A percentile compares a stretch with the other conserved stretches of the same genome.
These are phyloP conservation scores for Unio delphinus DNA, from an alignment of 2,888 invertebrate species.

Conservation along the genomic window DNA sequence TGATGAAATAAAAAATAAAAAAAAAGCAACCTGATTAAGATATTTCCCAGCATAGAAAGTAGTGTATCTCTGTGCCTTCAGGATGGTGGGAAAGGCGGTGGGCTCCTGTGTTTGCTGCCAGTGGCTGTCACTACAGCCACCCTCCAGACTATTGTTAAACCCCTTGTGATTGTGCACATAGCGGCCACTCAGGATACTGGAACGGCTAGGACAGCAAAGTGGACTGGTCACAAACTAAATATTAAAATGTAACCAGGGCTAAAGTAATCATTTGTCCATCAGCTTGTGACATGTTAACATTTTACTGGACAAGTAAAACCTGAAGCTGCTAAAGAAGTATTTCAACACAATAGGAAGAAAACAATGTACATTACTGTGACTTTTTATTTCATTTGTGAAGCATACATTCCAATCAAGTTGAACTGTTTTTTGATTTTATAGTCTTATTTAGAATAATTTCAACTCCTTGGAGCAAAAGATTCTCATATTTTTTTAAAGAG, in stretches of 20 bases:
- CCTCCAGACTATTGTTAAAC: conserved; percentile 83
- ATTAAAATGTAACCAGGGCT: conserved; percentile 1
- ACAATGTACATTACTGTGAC: too few relatives aligned
- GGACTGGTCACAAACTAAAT: conserved; percentile 87
- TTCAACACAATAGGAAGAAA: too few relatives aligned
- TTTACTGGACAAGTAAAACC: too few relatives aligned
- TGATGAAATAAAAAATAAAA: conserved; percentile 6
- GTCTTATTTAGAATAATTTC: too few relatives aligned
- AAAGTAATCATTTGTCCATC: not conserved
- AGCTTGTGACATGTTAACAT: too few relatives aligned
- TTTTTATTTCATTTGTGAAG: too few relatives aligned
- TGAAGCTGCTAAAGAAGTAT: too few relatives aligned
- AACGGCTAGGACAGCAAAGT: conserved; percentile 92
- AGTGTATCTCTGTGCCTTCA: conserved; percentile 80
- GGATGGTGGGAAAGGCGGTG: conserved; percentile 79
- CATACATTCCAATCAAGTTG: too few relatives aligned
- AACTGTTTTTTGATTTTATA: too few relatives aligned
- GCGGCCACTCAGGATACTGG: conserved; percentile 86
- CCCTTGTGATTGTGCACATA: conserved; percentile 88
- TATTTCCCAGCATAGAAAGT: conserved; percentile 97
- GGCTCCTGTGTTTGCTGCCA: conserved; percentile 82
- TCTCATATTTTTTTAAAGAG: too few relatives aligned
- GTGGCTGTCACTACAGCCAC: conserved; percentile 81
- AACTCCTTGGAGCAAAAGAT: too few relatives aligned
- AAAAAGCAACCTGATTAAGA: conserved; percentile 81